phyloP scores from a whole-genome alignment of 2,113 vertebrate species.

The Sinocyclocheilus anshuiensis region DNA sequence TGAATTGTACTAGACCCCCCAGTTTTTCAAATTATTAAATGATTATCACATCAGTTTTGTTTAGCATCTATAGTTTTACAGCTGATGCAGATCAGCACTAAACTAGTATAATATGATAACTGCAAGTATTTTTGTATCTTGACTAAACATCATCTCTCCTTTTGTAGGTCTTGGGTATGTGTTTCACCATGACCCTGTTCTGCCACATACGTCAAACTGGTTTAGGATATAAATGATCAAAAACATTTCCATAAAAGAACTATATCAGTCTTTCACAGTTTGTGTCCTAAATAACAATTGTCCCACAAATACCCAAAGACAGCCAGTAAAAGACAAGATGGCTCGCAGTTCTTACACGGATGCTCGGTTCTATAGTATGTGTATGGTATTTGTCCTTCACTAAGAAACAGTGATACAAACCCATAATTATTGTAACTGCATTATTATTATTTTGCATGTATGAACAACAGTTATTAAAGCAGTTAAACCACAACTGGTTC shows the following conservation, averaged over 20 bases:
- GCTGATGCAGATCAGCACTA: no score
- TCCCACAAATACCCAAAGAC: not conserved
- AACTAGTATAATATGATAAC: no score
- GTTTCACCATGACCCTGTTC: slow-evolving; percentile 80
- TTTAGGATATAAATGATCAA: slow-evolving; percentile 74
- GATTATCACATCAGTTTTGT: not conserved
- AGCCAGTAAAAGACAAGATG: not conserved
- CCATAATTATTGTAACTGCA: not conserved
- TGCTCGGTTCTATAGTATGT: not conserved
- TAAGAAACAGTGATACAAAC: not conserved
- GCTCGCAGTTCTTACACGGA: not conserved
- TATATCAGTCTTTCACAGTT: not conserved
- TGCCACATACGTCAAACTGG: slow-evolving; percentile 78
- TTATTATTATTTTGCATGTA: not conserved
- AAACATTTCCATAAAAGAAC: not conserved
- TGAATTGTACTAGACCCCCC: not conserved
- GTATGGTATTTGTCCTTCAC: not conserved
- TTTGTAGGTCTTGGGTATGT: slow-evolving; percentile 79
- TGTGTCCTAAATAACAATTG: not conserved
- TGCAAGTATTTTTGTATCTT: not conserved
- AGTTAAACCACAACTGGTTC: not conserved
- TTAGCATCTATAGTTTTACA: not conserved
- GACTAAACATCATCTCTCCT: not conserved
- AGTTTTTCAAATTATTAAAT: not conserved
- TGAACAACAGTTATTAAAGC: not conserved